A percentile compares a stretch with the other conserved stretches of the same genome.
Conservation (phyloP, 2,888 invertebrate genomes). For the Lamproptera curius region DNA sequence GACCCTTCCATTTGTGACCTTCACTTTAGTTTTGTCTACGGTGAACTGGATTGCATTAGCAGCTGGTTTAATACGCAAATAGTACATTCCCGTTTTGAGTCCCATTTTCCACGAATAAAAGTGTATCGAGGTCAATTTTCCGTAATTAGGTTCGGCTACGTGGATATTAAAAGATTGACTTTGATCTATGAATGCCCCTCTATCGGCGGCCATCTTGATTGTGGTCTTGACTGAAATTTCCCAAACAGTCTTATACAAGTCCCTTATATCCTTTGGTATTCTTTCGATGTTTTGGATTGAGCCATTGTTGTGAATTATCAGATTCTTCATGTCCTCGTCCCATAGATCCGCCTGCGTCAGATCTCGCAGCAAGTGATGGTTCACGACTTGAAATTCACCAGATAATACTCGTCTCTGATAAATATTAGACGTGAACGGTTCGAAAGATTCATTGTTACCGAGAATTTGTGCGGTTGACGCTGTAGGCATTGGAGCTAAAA, state of each 20-base stretch:
- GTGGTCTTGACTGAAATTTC: conserved; percentile 96
- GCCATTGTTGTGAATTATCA: conserved; percentile 93
- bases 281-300: conserved; percentile 93
- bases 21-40: conserved; percentile 87
- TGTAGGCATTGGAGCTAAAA: conserved; percentile 99
- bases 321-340: conserved; percentile 97
- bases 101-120: conserved; percentile 98
- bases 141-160: conserved; percentile 95
- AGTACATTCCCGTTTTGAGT: conserved; percentile 99
- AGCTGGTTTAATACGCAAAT: conserved; percentile 96
- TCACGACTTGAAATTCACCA: conserved; percentile 97
- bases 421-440: conserved; percentile 98
- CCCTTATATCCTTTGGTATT: conserved; percentile 91
- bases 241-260: conserved; percentile 97
- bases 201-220: conserved; percentile 97
- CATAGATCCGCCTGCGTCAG: conserved; percentile 94
- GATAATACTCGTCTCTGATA: conserved; percentile 96
- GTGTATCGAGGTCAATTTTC: conserved; percentile 97
- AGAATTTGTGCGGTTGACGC: conserved; percentile 99
- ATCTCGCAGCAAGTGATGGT: conserved; percentile 96
- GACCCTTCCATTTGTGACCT: conserved; percentile 39
- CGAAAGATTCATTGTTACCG: conserved; percentile 99
- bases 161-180: conserved; percentile 99
- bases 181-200: conserved; percentile 99
- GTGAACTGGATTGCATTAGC: conserved; percentile 98